Conservation (phyloP, 2,797 vertebrate genomes). For the Gorsachius magnificus region DNA sequence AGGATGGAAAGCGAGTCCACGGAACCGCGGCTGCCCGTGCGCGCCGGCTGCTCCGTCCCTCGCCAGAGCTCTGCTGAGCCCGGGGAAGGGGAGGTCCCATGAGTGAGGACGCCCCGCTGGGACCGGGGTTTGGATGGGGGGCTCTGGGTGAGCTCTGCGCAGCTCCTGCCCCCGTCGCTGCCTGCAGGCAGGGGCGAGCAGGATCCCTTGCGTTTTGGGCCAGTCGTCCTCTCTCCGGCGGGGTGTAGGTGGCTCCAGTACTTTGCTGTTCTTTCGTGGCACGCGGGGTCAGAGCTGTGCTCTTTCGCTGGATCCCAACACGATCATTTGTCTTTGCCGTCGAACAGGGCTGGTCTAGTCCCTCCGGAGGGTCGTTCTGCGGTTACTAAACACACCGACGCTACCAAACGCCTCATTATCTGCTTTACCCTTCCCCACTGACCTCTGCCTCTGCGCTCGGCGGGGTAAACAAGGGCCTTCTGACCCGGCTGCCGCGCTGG, state of each 20-base stretch:
- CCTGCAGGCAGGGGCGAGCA: background rate
- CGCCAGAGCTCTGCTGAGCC: background rate
- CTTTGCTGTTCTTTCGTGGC: background rate
- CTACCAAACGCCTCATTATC: background rate
- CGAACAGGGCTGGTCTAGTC: background rate
- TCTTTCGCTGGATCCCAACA: background rate
- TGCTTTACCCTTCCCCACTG: background rate
- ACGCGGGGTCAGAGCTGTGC: fast-evolving
- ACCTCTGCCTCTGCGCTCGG: background rate
- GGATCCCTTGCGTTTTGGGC: background rate
- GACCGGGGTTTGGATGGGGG: background rate
- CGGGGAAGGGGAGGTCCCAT: background rate
- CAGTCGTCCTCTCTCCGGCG: fast-evolving
- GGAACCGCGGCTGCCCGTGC: fast-evolving
- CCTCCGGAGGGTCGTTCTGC: background rate
- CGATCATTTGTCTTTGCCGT: too few species aligned
- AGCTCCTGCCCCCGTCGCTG: background rate
- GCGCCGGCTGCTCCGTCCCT: background rate
- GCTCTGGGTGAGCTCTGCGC: background rate
- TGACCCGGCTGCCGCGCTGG: background rate
- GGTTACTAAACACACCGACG: background rate
- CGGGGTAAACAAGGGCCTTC: too few species aligned
- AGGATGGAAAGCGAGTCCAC: background rate
- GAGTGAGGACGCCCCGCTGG: background rate
- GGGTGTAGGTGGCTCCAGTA: fast-evolving